Conservation (phyloP, 2,113 vertebrate genomes). For the zebrafish (Danio rerio) region GRCz12tu NC_133187.1:11155501-11156000, state of each 20-base stretch:
- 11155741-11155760: slow-evolving; percentile 42
- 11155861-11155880: background rate
- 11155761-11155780: slow-evolving; percentile 17
- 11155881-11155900: background rate
- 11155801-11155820: slow-evolving; percentile 13
- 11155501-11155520: slow-evolving; percentile 43
- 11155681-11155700: slow-evolving; percentile 6
- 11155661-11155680: background rate
- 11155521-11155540: slow-evolving; percentile 31
- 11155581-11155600: slow-evolving; percentile 13
- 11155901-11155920: slow-evolving; percentile 28
- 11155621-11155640: background rate
- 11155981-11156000: slow-evolving; percentile 26
- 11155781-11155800: slow-evolving; percentile 16
- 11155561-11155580: background rate
- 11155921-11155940: slow-evolving; percentile 38
- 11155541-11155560: slow-evolving; percentile 10
- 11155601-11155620: background rate
- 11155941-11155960: slow-evolving; percentile 28
- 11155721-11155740: slow-evolving; percentile 16
- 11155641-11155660: background rate
- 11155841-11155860: background rate
- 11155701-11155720: slow-evolving; percentile 22
- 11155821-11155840: background rate
- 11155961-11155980: slow-evolving; percentile 28